Evolutionary conservation across 2,797 vertebrate genomes (phyloP), one percentile per base, ranked within the genome.

Genomic region (Myotis findleyi): DNA sequence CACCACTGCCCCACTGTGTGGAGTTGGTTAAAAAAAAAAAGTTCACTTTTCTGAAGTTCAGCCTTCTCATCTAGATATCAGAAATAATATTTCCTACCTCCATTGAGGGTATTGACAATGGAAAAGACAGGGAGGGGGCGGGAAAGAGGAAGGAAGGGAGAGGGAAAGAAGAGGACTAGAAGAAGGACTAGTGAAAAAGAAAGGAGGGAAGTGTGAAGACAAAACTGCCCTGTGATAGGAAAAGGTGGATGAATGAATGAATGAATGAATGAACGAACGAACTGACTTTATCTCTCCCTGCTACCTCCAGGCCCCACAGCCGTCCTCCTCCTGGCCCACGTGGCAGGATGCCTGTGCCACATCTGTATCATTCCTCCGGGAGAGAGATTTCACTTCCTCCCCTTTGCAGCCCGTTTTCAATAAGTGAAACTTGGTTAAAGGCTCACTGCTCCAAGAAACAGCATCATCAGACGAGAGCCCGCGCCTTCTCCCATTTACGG

Each of bases 391-490:
- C 97, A 95, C 97, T 96, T 97, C 93, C 83, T 91, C 87, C 49
- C 27, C 80, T 91, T 98, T 95, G 98, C 92, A 97, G 89, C 87
- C 94, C 95, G 79, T 98, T 91, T 98, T 97, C 97, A 93, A 92
- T 97, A 98, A 97, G 88, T 87, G 44, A 86, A 96, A 97, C 97
- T 97, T 97, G 97, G 97, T 98, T 96, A 98, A 98, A 98, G 95
- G 71, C 96, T 96, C 59, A 23, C 25, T 76, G 97, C 97, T 97
- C 96, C 86, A 81, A 96, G 96, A 96, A 97, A 96, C 83, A 8
- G 82, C 90, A 85, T 96, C 98, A 95, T 87, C 20, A 8, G 91
- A 90, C 79, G 27, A 72, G 12, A 95, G 79, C 97, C 93, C 25
- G 7, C 4, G 36, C 94, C 89, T 97, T 97, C 97, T 94, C 97